Base-by-base conservation (phyloP, 2,113 vertebrate genomes). In the Siphamia tubifer region DNA sequence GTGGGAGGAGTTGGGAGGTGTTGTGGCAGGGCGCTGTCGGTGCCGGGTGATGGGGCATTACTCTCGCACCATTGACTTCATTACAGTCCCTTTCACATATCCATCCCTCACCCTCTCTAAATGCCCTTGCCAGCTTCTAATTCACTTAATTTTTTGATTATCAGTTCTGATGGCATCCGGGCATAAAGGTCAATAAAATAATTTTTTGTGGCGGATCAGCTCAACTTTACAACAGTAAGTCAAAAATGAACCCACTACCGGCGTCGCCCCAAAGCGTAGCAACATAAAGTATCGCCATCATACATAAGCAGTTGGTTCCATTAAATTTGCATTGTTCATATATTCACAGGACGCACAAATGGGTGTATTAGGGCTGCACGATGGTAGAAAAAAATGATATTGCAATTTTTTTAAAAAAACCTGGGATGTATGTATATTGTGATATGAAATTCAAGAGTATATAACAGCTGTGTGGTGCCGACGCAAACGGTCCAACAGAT, bases 91-190 rank as follows among this genome's bases (percentile, higher is more conserved):
- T 85, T 84, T 85, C 78, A 62, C 83, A 86, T 81, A 82, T 81
- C 81, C 87, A 90, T 85, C 66, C 72, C 82, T 81, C 81, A 83
- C 36, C 63, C 67, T 72, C 57, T 82, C 66, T 81, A 80, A 83
- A 83, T 68, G 83, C 74, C 86, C 61, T 85, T 81, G 83, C 85
- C 76, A 76, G 79, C 75, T 77, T 78, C 73, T 91, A 87, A 91
- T 91, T 90, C 85, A 86, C 79, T 90, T 90, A 91, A 91, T 91
- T 87, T 83, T 78, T 87, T 89, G 87, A 91, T 92, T 90, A 90
- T 90, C 78, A 82, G 87, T 91, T 91, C 78, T 58, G 53, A 81
- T 23, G 68, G 75, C 78, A 65, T 83, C 66, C 69, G 58, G 70
- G 80, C 73, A 77, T 81, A 90, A 91, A 91, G 88, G 90, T 91